These are phyloP conservation scores for Lordiphosa clarofinis DNA, from an alignment of 1,140 invertebrate genomes.

Conservation along the genomic window DNA sequence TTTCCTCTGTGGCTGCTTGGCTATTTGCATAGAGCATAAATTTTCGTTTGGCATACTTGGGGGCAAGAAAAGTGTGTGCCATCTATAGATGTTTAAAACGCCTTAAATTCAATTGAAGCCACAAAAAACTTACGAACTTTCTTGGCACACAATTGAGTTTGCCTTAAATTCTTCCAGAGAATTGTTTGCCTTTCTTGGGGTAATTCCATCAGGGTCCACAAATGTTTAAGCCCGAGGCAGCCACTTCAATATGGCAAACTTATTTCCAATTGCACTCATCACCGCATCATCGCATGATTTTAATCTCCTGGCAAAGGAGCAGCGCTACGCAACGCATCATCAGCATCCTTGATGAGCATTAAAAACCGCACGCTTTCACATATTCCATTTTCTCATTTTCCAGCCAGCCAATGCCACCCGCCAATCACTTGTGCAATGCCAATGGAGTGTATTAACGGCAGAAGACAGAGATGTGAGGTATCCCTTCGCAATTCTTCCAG, in stretches of 20 bases:
- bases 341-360: conserved; percentile 40
- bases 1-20: not conserved
- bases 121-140: not conserved
- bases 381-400: conserved; percentile 4
- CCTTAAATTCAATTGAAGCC: no score
- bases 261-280: conserved; percentile 34
- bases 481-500: not conserved
- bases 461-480: conserved; percentile 3
- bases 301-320: conserved; percentile 1
- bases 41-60: no score
- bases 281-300: conserved; percentile 19
- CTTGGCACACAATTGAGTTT: not conserved
- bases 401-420: not conserved
- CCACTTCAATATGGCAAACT: conserved; percentile 22
- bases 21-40: conserved; percentile 6
- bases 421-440: conserved; percentile 10
- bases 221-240: conserved; percentile 6
- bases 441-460: conserved; percentile 3
- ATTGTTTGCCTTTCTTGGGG: conserved; percentile 17
- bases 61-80: no score
- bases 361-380: conserved; percentile 32
- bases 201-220: conserved; percentile 34
- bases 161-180: not conserved
- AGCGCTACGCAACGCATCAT: conserved; percentile 20
- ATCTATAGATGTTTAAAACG: no score